Conservation (phyloP, 1,140 invertebrate species). For the Drosophila truncata region DNA sequence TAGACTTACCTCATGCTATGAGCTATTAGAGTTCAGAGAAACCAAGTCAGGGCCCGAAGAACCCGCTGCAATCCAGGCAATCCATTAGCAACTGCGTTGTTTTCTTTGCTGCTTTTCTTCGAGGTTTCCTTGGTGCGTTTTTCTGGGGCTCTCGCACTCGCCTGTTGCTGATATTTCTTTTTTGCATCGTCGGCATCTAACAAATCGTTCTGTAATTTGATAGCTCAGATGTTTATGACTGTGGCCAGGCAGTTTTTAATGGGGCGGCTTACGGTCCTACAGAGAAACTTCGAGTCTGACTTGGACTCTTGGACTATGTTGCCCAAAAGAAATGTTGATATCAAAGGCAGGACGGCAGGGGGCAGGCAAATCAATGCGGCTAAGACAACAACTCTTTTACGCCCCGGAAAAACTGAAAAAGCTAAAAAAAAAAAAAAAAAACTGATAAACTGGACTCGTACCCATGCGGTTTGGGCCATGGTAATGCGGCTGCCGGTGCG, state of each 20-base stretch:
- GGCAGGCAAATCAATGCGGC: slow-evolving; percentile 24
- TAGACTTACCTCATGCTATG: slow-evolving; percentile 64
- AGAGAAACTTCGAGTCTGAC: slow-evolving; percentile 14
- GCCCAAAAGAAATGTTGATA: slow-evolving; percentile 43
- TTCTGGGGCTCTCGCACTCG: slow-evolving; percentile 10
- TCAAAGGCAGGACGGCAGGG: slow-evolving; percentile 7
- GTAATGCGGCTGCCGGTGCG: slow-evolving; percentile 39
- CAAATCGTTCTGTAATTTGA: slow-evolving; percentile 84
- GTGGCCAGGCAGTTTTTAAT: slow-evolving; percentile 78
- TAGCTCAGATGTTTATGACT: slow-evolving; percentile 84
- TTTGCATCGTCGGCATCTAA: slow-evolving; percentile 77
- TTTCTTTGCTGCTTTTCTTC: slow-evolving; percentile 41
- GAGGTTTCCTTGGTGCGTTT: slow-evolving; percentile 30
- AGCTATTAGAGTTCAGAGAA: slow-evolving; percentile 81
- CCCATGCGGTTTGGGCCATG: slow-evolving; percentile 31
- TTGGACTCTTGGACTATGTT: slow-evolving; percentile 36
- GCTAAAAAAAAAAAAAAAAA: background rate
- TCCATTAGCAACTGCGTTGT: slow-evolving; percentile 60
- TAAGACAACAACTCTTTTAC: slow-evolving; percentile 52
- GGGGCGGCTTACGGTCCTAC: slow-evolving; percentile 52
- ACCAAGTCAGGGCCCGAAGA: slow-evolving; percentile 51
- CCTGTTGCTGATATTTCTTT: slow-evolving; percentile 36
- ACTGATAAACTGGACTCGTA: slow-evolving; percentile 40
- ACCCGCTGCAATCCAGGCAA: slow-evolving; percentile 44
- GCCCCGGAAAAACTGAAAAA: slow-evolving; percentile 46